Percentiles rank a stretch among this genome's conserved stretches.
Evolutionary conservation across 2,888 invertebrate genomes (phyloP).

Genomic region (Folsomia manolachei): DNA sequence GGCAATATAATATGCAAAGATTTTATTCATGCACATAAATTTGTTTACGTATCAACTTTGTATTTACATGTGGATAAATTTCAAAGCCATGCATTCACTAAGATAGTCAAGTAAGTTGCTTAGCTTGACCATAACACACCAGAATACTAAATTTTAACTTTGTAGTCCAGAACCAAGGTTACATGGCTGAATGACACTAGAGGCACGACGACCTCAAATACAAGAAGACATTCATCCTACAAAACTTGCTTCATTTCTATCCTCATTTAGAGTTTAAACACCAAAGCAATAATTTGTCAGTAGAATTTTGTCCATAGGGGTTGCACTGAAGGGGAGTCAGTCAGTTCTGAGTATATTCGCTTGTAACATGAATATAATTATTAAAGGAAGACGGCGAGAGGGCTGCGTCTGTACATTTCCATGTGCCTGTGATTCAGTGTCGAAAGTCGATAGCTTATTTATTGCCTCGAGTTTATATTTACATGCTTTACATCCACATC

Average conservation of each 20-base stretch:
- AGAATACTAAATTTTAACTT: too few relatives aligned
- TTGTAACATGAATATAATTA: slow-evolving; percentile 2
- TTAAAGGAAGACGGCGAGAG: not conserved
- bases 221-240: too few relatives aligned
- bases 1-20: too few relatives aligned
- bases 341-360: not conserved
- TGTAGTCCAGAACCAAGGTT: too few relatives aligned
- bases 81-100: too few relatives aligned
- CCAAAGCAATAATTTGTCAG: not conserved
- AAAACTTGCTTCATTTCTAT: not conserved
- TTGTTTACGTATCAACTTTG: too few relatives aligned
- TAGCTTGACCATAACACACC: too few relatives aligned
- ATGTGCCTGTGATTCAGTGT: slow-evolving; percentile 1
- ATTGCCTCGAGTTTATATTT: slow-evolving; percentile 1
- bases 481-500: not conserved
- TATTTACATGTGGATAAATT: too few relatives aligned
- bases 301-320: not conserved
- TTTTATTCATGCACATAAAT: too few relatives aligned
- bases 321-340: not conserved
- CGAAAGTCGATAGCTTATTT: slow-evolving; percentile 14
- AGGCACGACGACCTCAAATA: too few relatives aligned
- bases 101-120: too few relatives aligned
- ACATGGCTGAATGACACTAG: too few relatives aligned
- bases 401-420: not conserved
- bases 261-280: not conserved